A percentile compares a stretch with the other conserved stretches of the same genome.
phyloP scores from a whole-genome alignment of 1,140 invertebrate species.

The Orius insidiosus region DNA sequence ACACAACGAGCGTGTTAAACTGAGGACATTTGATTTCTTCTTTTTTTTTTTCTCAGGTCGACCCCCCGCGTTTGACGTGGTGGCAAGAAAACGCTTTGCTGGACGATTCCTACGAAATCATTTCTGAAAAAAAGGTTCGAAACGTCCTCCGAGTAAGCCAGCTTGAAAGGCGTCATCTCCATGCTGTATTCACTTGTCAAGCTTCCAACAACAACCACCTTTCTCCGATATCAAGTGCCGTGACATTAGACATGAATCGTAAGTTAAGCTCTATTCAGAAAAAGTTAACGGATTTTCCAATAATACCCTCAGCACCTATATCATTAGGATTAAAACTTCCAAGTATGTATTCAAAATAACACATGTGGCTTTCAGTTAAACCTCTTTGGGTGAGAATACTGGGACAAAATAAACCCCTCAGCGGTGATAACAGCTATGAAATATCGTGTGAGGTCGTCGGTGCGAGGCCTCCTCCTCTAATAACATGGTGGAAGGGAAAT shows the following conservation, averaged over 20 bases:
- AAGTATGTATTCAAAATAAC: neutral
- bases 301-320: too few relatives aligned
- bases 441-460: conserved; percentile 67
- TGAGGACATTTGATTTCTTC: too few relatives aligned
- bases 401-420: conserved; percentile 55
- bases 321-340: too few relatives aligned
- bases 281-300: too few relatives aligned
- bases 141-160: conserved; percentile 47
- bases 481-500: conserved; percentile 72
- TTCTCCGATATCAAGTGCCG: conserved; percentile 49
- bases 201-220: conserved; percentile 61
- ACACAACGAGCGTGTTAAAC: too few relatives aligned
- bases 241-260: conserved; percentile 63
- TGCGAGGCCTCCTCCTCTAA: conserved; percentile 57
- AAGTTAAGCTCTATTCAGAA: too few relatives aligned
- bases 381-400: conserved; percentile 59
- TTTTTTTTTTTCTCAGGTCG: conserved; percentile 33
- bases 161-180: conserved; percentile 45
- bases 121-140: conserved; percentile 42
- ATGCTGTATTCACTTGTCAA: conserved; percentile 51
- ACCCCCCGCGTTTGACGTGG: conserved; percentile 60
- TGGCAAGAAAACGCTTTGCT: conserved; percentile 53
- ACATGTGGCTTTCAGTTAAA: conserved; percentile 38
- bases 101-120: conserved; percentile 44
- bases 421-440: conserved; percentile 59